Conservation (phyloP, 2,888 invertebrate species). For the Hirtodrosophila trivittata region DNA sequence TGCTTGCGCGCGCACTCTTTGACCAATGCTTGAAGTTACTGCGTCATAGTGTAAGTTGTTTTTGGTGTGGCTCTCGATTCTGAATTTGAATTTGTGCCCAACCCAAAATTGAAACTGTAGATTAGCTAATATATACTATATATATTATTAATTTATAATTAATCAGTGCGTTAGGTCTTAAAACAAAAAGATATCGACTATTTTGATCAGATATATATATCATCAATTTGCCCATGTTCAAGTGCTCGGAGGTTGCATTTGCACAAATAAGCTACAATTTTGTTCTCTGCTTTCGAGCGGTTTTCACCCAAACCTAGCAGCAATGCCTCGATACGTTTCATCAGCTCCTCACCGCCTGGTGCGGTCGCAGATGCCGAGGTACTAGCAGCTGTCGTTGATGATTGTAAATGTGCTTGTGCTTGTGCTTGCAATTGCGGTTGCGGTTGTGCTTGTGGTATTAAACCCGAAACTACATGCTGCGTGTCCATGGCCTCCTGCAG, state of each 20-base stretch:
- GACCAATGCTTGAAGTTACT: constrained; percentile 59
- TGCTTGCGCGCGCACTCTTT: constrained; percentile 76
- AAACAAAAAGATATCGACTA: background rate
- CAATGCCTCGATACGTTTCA: constrained; percentile 75
- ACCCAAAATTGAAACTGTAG: constrained; percentile 6
- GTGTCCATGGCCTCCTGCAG: constrained; percentile 81
- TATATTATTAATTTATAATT: constrained; percentile 5
- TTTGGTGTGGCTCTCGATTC: constrained; percentile 40
- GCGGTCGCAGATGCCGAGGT: background rate
- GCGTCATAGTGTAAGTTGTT: constrained; percentile 67
- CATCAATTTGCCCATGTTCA: constrained; percentile 75
- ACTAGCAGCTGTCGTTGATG: background rate
- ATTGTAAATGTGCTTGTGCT: background rate
- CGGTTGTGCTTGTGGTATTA: background rate
- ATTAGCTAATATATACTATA: constrained; percentile 1
- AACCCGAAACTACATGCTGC: constrained; percentile 31
- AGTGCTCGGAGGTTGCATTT: constrained; percentile 76
- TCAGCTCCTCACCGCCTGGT: constrained; percentile 27
- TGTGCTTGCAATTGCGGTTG: background rate
- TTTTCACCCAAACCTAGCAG: constrained; percentile 76
- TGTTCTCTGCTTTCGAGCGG: constrained; percentile 78
- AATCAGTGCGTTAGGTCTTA: constrained; percentile 17
- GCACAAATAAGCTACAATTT: constrained; percentile 78
- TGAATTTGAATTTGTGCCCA: constrained; percentile 58
- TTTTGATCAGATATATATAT: constrained; percentile 64